These are phyloP conservation scores for Lasioglossum figueresi DNA, from an alignment of 2,888 invertebrate species.

Conservation along the genomic window DNA sequence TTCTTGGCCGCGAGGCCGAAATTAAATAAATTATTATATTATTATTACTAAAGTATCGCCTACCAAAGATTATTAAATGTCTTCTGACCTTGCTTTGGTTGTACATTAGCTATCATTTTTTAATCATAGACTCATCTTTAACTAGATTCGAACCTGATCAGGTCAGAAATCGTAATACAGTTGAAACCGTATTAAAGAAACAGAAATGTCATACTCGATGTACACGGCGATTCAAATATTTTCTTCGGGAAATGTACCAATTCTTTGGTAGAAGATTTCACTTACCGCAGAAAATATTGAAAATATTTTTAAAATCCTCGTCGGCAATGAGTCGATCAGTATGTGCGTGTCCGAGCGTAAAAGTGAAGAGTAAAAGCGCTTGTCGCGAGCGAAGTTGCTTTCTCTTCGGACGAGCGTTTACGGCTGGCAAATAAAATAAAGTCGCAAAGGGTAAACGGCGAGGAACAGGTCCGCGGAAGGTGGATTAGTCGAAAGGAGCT, in stretches of 20 bases:
- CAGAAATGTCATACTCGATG: too few species aligned
- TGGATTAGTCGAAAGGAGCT: not conserved
- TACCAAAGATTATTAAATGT: not conserved
- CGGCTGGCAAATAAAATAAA: not conserved
- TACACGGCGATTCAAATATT: too few species aligned
- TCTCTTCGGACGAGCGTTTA: not conserved
- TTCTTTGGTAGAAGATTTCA: not conserved
- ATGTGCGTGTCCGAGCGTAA: not conserved
- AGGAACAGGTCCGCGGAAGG: not conserved
- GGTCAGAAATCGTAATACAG: too few species aligned
- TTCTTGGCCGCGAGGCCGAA: too few species aligned
- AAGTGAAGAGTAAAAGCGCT: not conserved
- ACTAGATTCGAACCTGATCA: too few species aligned
- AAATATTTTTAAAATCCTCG: not conserved
- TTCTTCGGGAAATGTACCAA: too few species aligned
- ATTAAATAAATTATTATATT: too few species aligned
- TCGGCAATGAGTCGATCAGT: not conserved
- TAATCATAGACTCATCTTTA: too few species aligned
- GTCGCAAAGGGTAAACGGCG: not conserved
- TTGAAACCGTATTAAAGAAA: too few species aligned
- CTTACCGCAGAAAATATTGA: not conserved
- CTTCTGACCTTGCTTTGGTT: too few species aligned
- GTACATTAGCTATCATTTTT: too few species aligned
- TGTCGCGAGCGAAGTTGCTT: not conserved
- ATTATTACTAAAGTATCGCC: too few species aligned